Evolutionary conservation across 1,140 invertebrate species (phyloP).

Genomic region (Sitobion miscanthi): DNA sequence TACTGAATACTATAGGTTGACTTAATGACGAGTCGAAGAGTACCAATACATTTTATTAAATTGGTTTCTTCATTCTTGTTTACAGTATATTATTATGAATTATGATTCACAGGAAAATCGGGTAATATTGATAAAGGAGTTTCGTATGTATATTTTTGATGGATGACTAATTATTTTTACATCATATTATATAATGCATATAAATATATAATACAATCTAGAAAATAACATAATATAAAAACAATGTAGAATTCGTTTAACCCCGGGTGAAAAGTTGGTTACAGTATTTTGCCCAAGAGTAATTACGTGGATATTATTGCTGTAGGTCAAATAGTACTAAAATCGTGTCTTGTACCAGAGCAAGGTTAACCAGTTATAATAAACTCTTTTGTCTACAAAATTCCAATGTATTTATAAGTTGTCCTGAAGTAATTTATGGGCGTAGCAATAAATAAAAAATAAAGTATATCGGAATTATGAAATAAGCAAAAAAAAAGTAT

Average conservation of each 20-base stretch:
- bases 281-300: background rate
- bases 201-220: background rate
- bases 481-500: background rate
- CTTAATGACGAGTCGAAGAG: background rate
- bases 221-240: background rate
- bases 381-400: slow-evolving; percentile 55
- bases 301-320: slow-evolving; percentile 51
- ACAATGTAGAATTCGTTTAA: background rate
- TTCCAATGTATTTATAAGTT: slow-evolving; percentile 17
- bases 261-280: slow-evolving; percentile 31
- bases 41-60: background rate
- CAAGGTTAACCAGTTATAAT: slow-evolving; percentile 54
- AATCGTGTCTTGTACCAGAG: slow-evolving; percentile 53
- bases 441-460: slow-evolving; percentile 26
- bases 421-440: slow-evolving; percentile 19
- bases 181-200: background rate
- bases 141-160: background rate
- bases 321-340: slow-evolving; percentile 52
- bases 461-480: slow-evolving; percentile 4
- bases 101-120: background rate
- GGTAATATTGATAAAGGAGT: background rate
- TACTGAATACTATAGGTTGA: background rate
- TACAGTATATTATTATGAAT: background rate
- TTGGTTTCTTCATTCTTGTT: background rate
- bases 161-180: background rate